A percentile compares a stretch with the other conserved stretches of the same genome.
phyloP scores from a whole-genome alignment of 2,113 vertebrate genomes.

The Holacanthus passer region DNA sequence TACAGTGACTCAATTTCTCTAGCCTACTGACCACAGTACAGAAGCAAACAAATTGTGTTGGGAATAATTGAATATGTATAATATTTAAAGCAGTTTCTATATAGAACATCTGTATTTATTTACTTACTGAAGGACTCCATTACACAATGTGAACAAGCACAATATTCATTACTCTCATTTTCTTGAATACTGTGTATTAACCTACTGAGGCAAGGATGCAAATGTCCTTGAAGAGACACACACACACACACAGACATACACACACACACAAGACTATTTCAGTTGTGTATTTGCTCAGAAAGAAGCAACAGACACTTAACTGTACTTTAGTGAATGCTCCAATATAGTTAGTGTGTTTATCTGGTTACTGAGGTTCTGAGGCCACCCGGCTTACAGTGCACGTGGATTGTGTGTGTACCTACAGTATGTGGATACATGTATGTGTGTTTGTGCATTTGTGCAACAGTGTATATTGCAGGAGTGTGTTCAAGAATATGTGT shows the following conservation, averaged over 20 bases:
- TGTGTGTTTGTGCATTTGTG: slow-evolving; percentile 1
- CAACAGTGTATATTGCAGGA: neutral
- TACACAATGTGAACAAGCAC: neutral
- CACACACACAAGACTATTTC: slow-evolving; percentile 44
- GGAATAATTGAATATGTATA: neutral
- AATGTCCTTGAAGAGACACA: neutral
- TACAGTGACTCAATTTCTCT: neutral
- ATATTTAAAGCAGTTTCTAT: neutral
- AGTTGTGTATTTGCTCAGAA: slow-evolving; percentile 40
- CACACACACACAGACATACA: slow-evolving; percentile 8
- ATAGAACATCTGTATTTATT: neutral
- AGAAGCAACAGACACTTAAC: slow-evolving; percentile 61
- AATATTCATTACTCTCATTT: neutral
- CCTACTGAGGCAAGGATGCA: neutral
- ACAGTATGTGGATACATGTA: neutral
- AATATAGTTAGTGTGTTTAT: slow-evolving; percentile 69
- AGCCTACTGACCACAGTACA: neutral
- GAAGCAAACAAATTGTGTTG: neutral
- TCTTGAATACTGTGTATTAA: neutral
- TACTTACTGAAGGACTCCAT: neutral
- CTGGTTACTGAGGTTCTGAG: slow-evolving; percentile 66
- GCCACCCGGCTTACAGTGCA: slow-evolving; percentile 50
- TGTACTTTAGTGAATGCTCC: slow-evolving; percentile 64
- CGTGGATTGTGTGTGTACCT: neutral
- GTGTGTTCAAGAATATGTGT: neutral